Percentiles rank a stretch among this genome's conserved stretches.
phyloP scores from a whole-genome alignment of 1,140 invertebrate genomes.

The Drusus annulatus region DNA sequence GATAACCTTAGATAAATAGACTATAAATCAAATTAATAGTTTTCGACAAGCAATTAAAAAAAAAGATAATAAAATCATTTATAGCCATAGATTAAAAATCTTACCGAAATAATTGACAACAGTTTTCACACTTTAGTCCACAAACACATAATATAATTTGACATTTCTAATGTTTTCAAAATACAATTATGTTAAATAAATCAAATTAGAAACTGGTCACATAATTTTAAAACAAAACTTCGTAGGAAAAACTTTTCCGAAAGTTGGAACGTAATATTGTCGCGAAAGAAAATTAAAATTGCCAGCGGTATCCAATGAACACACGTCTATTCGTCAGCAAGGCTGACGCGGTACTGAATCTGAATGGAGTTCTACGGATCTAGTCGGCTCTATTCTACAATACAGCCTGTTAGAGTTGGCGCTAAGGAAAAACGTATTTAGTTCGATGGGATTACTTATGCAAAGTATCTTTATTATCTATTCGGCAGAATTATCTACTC shows the following conservation, averaged over 20 bases:
- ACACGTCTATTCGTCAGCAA: background rate
- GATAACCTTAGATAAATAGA: background rate
- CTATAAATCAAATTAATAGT: background rate
- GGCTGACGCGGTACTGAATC: constrained; percentile 5
- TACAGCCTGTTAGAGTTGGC: background rate
- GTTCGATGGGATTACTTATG: too few species aligned
- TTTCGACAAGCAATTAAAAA: background rate
- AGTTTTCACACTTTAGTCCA: too few species aligned
- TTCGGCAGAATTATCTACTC: too few species aligned
- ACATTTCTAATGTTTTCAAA: too few species aligned
- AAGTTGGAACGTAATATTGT: constrained; percentile 2
- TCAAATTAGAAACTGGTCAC: too few species aligned
- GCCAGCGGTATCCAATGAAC: background rate
- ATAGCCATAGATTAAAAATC: background rate
- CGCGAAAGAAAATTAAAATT: background rate
- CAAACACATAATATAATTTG: too few species aligned
- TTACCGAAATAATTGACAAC: too few species aligned
- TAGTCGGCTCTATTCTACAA: background rate
- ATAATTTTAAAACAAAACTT: background rate
- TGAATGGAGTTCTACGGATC: background rate
- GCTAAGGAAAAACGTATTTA: background rate
- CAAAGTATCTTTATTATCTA: too few species aligned
- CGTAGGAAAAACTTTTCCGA: background rate
- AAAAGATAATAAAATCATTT: background rate
- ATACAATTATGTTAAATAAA: too few species aligned